These are phyloP conservation scores for Nipponacmea schrenckii DNA, from an alignment of 2,888 invertebrate genomes.

Conservation along the genomic window DNA sequence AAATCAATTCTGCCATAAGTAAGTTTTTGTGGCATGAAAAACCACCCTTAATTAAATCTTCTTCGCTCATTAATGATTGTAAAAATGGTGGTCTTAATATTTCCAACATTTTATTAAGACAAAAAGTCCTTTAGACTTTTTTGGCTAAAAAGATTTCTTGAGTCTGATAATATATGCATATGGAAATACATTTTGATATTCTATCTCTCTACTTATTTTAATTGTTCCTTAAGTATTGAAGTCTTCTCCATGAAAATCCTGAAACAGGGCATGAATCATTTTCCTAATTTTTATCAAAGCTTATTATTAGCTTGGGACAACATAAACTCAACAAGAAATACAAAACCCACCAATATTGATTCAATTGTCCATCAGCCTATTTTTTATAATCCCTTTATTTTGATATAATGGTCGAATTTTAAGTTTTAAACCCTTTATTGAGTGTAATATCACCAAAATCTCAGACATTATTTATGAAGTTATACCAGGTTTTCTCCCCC, in stretches of 20 bases:
- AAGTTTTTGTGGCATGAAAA: background rate
- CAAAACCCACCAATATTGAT: background rate
- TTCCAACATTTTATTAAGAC: background rate
- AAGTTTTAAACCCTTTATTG: background rate
- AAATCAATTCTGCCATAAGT: background rate
- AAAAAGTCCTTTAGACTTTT: background rate
- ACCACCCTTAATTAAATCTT: background rate
- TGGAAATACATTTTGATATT: background rate
- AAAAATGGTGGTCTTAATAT: background rate
- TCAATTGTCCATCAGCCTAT: background rate
- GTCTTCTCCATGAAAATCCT: background rate
- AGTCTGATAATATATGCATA: background rate
- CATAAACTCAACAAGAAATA: background rate
- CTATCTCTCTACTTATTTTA: background rate
- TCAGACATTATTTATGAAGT: background rate
- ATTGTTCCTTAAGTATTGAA: background rate
- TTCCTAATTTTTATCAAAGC: background rate
- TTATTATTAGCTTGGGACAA: background rate
- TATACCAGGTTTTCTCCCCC: background rate
- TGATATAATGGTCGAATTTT: background rate
- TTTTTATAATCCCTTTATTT: background rate
- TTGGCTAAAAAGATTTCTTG: background rate
- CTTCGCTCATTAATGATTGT: background rate
- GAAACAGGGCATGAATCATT: background rate
- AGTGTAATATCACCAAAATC: background rate